These are phyloP conservation scores for Agelas oroides DNA, from an alignment of 37 sponge, comb jelly and placozoan species.

Conservation along the genomic window DNA sequence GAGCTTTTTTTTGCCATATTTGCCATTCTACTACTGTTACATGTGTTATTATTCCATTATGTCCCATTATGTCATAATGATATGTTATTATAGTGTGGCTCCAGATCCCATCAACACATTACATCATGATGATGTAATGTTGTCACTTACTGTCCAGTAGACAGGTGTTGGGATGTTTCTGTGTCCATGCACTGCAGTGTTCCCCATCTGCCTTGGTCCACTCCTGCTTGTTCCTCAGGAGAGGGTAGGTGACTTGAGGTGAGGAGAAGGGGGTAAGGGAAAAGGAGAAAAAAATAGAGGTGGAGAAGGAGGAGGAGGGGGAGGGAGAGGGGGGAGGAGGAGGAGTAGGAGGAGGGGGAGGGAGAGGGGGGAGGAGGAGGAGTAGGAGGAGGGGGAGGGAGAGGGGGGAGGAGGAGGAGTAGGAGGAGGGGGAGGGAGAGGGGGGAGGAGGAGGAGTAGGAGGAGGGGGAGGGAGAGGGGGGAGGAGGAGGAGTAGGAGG, in stretches of 20 bases:
- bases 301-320: constrained; percentile 2
- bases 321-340: constrained; percentile 9
- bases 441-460: background rate
- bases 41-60: too few relatives aligned
- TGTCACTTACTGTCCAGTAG: constrained; percentile 74
- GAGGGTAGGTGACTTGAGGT: constrained; percentile 66
- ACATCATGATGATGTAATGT: too few relatives aligned
- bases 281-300: background rate
- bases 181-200: constrained; percentile 65
- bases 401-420: too few relatives aligned
- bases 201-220: constrained; percentile 65
- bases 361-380: background rate
- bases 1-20: too few relatives aligned
- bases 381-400: background rate
- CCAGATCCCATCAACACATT: too few relatives aligned
- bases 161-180: constrained; percentile 69
- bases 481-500: background rate
- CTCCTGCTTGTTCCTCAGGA: constrained; percentile 57
- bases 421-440: constrained; percentile 22
- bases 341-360: constrained; percentile 4
- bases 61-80: too few relatives aligned
- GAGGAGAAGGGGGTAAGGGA: background rate
- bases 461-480: background rate
- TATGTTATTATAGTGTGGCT: too few relatives aligned
- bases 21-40: too few relatives aligned